These are phyloP conservation scores for Arctocebus calabarensis DNA, from an alignment of 2,797 vertebrate genomes.

Conservation along the genomic window DNA sequence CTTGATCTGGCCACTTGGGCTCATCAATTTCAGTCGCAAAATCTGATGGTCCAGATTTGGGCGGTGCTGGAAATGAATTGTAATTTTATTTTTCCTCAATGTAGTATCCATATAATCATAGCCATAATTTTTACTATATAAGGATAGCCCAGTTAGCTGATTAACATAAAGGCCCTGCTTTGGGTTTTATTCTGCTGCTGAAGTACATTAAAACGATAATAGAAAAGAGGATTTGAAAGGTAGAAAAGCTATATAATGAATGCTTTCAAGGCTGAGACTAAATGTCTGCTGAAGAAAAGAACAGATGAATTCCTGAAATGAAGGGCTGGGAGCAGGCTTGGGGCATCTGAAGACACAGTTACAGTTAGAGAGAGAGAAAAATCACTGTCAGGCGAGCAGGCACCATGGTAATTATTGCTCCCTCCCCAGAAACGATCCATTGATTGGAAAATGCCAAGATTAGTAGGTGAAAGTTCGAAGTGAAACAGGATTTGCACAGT, in stretches of 20 bases:
- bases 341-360: neutral
- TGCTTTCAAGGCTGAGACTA: neutral
- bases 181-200: neutral
- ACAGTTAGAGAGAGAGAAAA: neutral
- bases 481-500: neutral
- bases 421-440: neutral
- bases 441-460: neutral
- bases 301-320: neutral
- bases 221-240: neutral
- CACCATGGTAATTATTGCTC: too few species aligned
- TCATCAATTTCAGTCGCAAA: neutral
- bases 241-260: accelerated
- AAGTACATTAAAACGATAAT: neutral
- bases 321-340: neutral
- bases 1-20: neutral
- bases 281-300: neutral
- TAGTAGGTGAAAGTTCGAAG: neutral
- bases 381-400: neutral
- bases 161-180: neutral
- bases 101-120: neutral
- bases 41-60: neutral
- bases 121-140: neutral
- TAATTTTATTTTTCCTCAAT: neutral
- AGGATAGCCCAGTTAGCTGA: too few species aligned
- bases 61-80: neutral